Percentiles rank a stretch among this genome's conserved stretches.
phyloP scores from a whole-genome alignment of 2,888 invertebrate genomes.

The Deroplatys truncata region DNA sequence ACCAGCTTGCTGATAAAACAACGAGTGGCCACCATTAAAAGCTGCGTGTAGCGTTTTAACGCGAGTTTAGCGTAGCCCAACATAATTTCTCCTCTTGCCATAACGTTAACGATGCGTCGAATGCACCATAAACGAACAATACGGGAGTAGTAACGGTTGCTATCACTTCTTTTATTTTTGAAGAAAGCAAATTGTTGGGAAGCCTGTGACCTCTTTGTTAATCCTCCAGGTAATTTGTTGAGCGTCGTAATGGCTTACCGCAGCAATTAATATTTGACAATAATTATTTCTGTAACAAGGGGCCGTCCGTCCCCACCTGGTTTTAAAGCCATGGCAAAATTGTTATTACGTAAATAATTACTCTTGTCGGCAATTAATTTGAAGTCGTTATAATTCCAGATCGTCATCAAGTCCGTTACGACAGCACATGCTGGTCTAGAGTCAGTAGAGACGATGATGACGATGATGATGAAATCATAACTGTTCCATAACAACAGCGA shows the following conservation, averaged over 20 bases:
- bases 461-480: neutral
- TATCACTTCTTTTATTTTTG: neutral
- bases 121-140: neutral
- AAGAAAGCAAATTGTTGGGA: neutral
- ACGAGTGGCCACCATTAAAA: neutral
- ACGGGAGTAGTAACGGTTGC: neutral
- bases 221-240: neutral
- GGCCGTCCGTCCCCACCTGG: neutral
- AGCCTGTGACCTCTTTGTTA: neutral
- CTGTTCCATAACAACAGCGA: neutral
- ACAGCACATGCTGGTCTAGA: neutral
- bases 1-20: too few relatives aligned
- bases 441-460: neutral
- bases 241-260: neutral
- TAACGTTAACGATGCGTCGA: neutral
- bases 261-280: neutral
- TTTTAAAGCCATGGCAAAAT: neutral
- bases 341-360: neutral
- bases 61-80: neutral
- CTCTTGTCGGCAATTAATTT: constrained; percentile 1
- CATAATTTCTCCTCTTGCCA: neutral
- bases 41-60: neutral
- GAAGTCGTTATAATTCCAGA: neutral
- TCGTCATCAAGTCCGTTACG: neutral
- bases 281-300: neutral